Evolutionary conservation across 1,140 invertebrate genomes (phyloP).

Genomic region (Tachypleus tridentatus): DNA sequence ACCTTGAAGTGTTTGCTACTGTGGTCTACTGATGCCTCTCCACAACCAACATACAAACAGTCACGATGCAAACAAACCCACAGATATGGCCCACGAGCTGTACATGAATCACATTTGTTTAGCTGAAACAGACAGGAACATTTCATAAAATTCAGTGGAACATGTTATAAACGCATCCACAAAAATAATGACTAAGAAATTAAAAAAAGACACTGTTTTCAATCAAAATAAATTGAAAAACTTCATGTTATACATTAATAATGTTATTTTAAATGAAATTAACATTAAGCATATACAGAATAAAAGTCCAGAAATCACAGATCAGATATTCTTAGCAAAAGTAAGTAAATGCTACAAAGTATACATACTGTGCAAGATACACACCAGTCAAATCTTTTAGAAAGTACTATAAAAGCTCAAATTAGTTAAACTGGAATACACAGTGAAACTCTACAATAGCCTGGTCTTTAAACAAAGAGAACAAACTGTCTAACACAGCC

Average conservation of each 20-base stretch:
- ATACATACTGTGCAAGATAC: too few relatives aligned
- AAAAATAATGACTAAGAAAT: background rate
- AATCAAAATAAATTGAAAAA: background rate
- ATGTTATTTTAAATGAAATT: background rate
- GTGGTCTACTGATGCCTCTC: slow-evolving; percentile 61
- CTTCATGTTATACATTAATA: too few relatives aligned
- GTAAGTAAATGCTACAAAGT: too few relatives aligned
- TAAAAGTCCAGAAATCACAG: background rate
- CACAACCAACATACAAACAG: slow-evolving; percentile 66
- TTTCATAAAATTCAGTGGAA: background rate
- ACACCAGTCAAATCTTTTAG: too few relatives aligned
- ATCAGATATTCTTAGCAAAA: background rate
- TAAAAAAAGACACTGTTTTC: background rate
- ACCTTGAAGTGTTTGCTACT: slow-evolving; percentile 60
- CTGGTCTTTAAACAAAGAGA: too few relatives aligned
- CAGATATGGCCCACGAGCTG: slow-evolving; percentile 52
- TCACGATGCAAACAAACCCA: slow-evolving; percentile 68
- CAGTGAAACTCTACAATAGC: too few relatives aligned
- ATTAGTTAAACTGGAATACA: too few relatives aligned
- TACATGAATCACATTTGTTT: slow-evolving; percentile 47
- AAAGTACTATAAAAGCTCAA: too few relatives aligned
- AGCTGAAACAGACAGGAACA: slow-evolving; percentile 5
- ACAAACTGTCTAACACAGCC: too few relatives aligned
- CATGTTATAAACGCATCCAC: background rate
- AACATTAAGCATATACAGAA: background rate